These are phyloP conservation scores for Patella depressa DNA, from an alignment of 2,888 invertebrate genomes.

Conservation along the genomic window DNA sequence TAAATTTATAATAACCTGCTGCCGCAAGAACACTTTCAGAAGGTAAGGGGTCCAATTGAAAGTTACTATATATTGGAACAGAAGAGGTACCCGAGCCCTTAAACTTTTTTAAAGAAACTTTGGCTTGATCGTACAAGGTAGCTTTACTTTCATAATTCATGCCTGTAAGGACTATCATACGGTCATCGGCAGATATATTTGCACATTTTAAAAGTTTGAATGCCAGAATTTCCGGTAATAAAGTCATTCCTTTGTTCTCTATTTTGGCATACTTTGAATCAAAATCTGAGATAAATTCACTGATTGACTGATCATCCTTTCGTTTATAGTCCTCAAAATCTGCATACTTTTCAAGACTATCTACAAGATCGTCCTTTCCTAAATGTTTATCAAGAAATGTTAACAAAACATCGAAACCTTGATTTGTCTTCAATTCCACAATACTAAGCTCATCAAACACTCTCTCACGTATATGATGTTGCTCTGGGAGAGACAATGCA, in stretches of 20 bases:
- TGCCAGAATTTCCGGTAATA: not conserved
- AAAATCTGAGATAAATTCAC: constrained; percentile 3
- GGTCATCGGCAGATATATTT: not conserved
- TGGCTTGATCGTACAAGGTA: not conserved
- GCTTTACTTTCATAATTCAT: not conserved
- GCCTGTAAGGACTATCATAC: constrained; percentile 2
- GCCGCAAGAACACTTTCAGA: too few relatives aligned
- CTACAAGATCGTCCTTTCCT: not conserved
- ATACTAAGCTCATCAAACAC: not conserved
- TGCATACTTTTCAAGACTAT: constrained; percentile 9
- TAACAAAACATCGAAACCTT: not conserved
- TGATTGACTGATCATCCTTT: not conserved
- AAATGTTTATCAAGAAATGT: not conserved
- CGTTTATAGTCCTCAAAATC: not conserved
- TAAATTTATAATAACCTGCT: too few relatives aligned
- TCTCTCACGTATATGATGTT: not conserved
- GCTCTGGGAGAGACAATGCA: too few relatives aligned
- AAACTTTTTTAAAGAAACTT: not conserved
- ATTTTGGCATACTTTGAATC: constrained; percentile 8
- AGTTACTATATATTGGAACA: too few relatives aligned
- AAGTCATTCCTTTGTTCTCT: not conserved
- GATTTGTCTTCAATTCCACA: not conserved
- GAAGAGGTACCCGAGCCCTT: not conserved
- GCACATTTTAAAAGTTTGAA: too few relatives aligned
- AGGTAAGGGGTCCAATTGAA: too few relatives aligned